Evolutionary conservation across 2,888 invertebrate genomes (phyloP), one percentile per base, ranked within the genome.

Genomic region (Trichacis sp.): DNA sequence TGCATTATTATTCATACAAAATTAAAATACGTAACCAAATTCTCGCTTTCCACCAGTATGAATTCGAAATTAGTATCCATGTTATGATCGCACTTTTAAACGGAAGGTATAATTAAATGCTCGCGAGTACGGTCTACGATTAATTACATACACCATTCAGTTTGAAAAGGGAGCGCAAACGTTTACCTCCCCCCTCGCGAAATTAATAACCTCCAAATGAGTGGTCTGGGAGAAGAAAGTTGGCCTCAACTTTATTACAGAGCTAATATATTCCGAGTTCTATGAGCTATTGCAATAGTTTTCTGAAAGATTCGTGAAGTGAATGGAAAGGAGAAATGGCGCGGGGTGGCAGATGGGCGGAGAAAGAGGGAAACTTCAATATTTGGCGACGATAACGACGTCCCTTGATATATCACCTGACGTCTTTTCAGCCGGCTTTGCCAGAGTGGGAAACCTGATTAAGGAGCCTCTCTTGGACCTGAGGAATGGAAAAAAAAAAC

Each of bases 381-480:
- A 75, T 77, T 77, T 75, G 76, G 68, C 72, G 75, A 74, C 73
- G 77, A 71, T 77, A 77, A 78, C 78, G 76, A 77, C 77, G 76
- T 68, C 73, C 69, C 59, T 68, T 78, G 75, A 77, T 77, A 77
- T 77, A 77, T 75, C 72, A 75, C 73, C 76, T 75, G 70, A 72
- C 70, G 73, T 77, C 73, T 78, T 77, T 73, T 66, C 67, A 68
- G 63, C 70, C 48, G 46, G 63, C 63, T 54, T 64, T 53, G 56
- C 33, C 48, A 53, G 43, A 65, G 69, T 59, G 64, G 62, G 52
- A 74, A 77, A 77, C 70, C 73, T 75, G 75, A 77, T 76, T 75
- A 75, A 77, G 71, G 73, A 73, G 46, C 59, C 45, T 58, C 43
- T 51, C 42, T 56, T n/a, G 50, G 58, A 60, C 20, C 42, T 11